Evolutionary conservation across 1,140 invertebrate species (phyloP), one percentile per base, ranked within the genome.

Genomic region (Sarcophaga peregrina): DNA sequence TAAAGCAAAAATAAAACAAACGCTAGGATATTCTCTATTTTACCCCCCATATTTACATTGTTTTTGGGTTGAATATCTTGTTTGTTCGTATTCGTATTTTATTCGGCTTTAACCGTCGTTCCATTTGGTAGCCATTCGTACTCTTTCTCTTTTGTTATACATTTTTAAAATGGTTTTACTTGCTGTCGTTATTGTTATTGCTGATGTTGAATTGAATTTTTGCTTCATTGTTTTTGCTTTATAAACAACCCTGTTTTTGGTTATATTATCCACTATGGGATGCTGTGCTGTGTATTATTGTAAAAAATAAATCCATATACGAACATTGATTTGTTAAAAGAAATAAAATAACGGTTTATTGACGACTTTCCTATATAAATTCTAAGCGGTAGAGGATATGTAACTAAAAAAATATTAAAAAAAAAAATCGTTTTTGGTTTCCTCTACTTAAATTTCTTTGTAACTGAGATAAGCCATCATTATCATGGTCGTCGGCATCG

Each of bases 391-490:
- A 37, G 25, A 37, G 25, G 25, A 4, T 37, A 37, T n/a, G 25
- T 37, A 4, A 4, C 25, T 37, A 37, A 1, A 37, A 37, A 37
- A 1, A 37, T 37, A n/a, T n/a, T n/a, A n/a, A n/a, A 2, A 37
- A 37, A 37, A 37, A 37, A 37, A 37, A 37, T 37, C 4, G 1
- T 37, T 37, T 37, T 52, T 68, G n/a, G 10, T 25, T 20, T n/a
- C 54, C 20, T 68, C 62, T 20, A 8, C 17, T 68, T 68, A 68
- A 68, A 25, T 68, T 25, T 68, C 8, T 20, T 9, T 68, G 20
- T 58, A n/a, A 68, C 62, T 17, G 62, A 76, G 74, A 78, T 78
- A 78, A 78, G 50, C 20, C 75, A 68, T 68, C 62, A 68, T 37
- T 25, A 72, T 72, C 37, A 25, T 72, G 1, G 2, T 72, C 37